These are phyloP conservation scores for Taeniopygia guttata DNA, from an alignment of 2,797 vertebrate species.

Conservation along the genomic window DNA sequence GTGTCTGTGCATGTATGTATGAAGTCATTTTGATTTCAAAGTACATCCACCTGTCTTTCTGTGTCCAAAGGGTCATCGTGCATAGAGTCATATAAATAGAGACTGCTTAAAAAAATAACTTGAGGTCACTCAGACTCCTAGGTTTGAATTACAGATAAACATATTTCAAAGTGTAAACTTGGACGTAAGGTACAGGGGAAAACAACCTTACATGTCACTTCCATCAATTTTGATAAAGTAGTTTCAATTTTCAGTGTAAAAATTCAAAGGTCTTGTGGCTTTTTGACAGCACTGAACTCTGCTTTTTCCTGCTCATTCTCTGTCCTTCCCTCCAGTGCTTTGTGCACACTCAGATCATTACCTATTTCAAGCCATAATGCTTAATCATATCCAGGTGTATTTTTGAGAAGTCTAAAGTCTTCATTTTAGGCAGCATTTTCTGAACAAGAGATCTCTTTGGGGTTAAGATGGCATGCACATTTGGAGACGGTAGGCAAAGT, in stretches of 20 bases:
- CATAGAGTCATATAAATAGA: background rate
- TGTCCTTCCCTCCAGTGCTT: background rate
- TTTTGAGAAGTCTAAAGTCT: background rate
- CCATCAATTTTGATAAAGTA: conserved; percentile 20
- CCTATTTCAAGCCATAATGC: background rate
- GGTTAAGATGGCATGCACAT: background rate
- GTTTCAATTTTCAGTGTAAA: conserved; percentile 24
- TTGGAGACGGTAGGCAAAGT: background rate
- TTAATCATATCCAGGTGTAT: background rate
- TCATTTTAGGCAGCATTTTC: background rate
- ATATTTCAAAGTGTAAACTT: conserved; percentile 42
- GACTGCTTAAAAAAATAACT: conserved; percentile 43
- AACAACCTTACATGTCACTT: background rate
- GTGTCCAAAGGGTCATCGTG: background rate
- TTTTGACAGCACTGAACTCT: background rate
- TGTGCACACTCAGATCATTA: background rate
- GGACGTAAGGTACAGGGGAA: background rate
- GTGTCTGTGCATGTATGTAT: too few relatives aligned
- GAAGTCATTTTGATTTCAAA: conserved; percentile 44
- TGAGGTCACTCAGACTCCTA: background rate
- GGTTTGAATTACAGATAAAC: conserved; percentile 58
- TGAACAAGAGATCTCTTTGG: background rate
- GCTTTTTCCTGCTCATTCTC: background rate
- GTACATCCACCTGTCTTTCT: conserved; percentile 6
- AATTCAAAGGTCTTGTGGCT: background rate